Evolutionary conservation across 2,797 vertebrate genomes (phyloP).

Genomic region (Salarias fasciatus): DNA sequence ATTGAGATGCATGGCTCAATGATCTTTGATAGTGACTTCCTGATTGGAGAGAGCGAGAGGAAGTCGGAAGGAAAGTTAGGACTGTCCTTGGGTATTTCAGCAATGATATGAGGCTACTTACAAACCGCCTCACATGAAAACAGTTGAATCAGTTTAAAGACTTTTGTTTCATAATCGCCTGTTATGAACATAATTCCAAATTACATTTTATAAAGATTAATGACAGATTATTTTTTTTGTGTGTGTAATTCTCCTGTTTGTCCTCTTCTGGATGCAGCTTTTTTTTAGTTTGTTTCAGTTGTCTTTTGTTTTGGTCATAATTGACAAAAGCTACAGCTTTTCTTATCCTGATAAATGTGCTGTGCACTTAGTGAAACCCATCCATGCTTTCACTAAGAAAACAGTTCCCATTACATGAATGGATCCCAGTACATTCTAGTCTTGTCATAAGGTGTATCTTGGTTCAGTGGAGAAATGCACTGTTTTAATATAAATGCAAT

Average conservation of each 20-base stretch:
- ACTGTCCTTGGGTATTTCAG: slow-evolving; percentile 61
- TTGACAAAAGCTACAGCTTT: too few relatives aligned
- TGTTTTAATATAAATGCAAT: too few relatives aligned
- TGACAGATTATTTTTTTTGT: too few relatives aligned
- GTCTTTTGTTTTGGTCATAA: too few relatives aligned
- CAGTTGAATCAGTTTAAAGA: slow-evolving; percentile 5
- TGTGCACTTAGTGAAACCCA: too few relatives aligned
- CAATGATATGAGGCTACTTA: slow-evolving; percentile 47
- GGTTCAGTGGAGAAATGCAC: not conserved
- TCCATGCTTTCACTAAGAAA: not conserved
- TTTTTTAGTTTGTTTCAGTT: too few relatives aligned
- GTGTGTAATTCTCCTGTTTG: not conserved
- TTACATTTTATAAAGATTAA: too few relatives aligned
- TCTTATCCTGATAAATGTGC: too few relatives aligned
- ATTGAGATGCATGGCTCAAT: slow-evolving; percentile 81
- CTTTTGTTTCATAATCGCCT: not conserved
- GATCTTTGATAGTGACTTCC: slow-evolving; percentile 74
- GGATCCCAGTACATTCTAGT: slow-evolving; percentile 2
- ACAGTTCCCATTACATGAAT: not conserved
- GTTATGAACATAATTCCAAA: too few relatives aligned
- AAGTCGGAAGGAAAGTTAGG: slow-evolving; percentile 52
- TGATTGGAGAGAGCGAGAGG: slow-evolving; percentile 50
- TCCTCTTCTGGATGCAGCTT: too few relatives aligned
- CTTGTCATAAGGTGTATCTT: not conserved
- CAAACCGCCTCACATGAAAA: slow-evolving; percentile 1